These are phyloP conservation scores for Mythimna lalbum DNA, from an alignment of 2,888 invertebrate genomes.

Conservation along the genomic window DNA sequence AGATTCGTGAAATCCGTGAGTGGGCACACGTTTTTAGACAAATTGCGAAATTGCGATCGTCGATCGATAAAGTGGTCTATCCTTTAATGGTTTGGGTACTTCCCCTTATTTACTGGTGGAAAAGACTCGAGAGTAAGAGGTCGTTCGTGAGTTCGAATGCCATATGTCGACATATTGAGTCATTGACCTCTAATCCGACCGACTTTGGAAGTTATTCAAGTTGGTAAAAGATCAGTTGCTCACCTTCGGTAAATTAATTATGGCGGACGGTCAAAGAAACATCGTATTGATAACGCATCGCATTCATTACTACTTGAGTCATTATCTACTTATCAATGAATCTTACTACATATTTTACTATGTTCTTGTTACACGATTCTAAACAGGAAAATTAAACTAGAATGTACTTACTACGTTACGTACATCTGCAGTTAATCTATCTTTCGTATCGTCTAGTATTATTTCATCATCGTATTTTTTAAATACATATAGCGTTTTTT, in stretches of 20 bases:
- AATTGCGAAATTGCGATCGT: neutral
- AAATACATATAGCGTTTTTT: too few relatives aligned
- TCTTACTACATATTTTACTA: neutral
- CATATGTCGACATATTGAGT: neutral
- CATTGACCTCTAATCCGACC: too few relatives aligned
- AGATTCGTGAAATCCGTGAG: neutral
- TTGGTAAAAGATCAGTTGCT: neutral
- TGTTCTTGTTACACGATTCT: neutral
- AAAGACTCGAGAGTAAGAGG: too few relatives aligned
- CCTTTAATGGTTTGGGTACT: neutral
- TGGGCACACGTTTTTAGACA: neutral
- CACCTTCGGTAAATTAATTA: neutral
- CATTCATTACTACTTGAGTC: neutral
- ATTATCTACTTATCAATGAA: neutral
- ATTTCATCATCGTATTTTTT: slow-evolving; percentile 1
- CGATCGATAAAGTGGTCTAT: neutral
- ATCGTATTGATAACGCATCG: neutral
- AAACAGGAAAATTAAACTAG: neutral
- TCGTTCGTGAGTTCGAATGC: neutral
- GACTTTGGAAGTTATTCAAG: too few relatives aligned
- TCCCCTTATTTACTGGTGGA: neutral
- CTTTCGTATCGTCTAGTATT: neutral
- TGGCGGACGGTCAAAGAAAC: slow-evolving; percentile 3
- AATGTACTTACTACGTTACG: neutral
- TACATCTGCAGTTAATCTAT: neutral